These are phyloP conservation scores for Apodemus speciosus DNA, from an alignment of 2,113 vertebrate genomes.

Conservation along the genomic window DNA sequence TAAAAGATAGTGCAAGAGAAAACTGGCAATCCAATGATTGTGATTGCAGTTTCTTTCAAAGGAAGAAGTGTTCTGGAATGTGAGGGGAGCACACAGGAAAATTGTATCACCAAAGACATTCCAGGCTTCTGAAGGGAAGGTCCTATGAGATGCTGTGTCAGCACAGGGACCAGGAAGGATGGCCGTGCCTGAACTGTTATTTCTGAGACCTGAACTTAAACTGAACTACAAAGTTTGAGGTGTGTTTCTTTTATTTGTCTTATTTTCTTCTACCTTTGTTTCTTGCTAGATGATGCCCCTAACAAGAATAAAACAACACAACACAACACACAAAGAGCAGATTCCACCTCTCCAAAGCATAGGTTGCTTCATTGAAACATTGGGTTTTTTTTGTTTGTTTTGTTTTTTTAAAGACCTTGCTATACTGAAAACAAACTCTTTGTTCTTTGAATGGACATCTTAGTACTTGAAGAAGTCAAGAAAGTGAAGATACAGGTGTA, in stretches of 20 bases:
- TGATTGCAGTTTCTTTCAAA: neutral
- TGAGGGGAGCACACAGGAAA: neutral
- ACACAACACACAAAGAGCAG: neutral
- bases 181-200: neutral
- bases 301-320: neutral
- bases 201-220: neutral
- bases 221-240: neutral
- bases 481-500: neutral
- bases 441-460: constrained; percentile 12
- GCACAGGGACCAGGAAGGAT: neutral
- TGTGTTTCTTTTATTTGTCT: constrained; percentile 2
- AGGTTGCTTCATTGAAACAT: neutral
- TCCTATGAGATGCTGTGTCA: neutral
- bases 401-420: neutral
- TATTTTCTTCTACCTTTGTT: neutral
- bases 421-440: neutral
- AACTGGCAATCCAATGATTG: neutral
- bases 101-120: neutral
- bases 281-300: neutral
- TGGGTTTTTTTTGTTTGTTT: neutral
- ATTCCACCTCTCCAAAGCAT: neutral
- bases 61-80: neutral
- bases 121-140: neutral
- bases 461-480: neutral
- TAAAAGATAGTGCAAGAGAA: neutral